Percentiles rank a stretch among this genome's conserved stretches.
Evolutionary conservation across 2,113 vertebrate genomes (phyloP).

Genomic region (Eurypyga helias): DNA sequence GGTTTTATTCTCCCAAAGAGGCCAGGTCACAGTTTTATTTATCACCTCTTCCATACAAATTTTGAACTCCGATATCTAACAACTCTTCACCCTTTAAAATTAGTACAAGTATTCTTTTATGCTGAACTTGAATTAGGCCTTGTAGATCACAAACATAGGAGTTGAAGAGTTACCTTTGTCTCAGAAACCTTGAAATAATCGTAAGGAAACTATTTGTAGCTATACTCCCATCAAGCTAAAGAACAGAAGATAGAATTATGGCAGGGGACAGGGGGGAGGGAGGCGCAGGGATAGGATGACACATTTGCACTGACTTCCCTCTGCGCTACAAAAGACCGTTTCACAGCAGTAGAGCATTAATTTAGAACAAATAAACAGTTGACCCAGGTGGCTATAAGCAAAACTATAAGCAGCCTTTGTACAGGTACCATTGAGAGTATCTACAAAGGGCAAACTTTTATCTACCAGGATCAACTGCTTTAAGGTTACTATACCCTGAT

Average conservation of each 20-base stretch:
- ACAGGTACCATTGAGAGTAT: background rate
- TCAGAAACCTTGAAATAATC: background rate
- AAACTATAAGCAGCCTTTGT: background rate
- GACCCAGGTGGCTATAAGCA: background rate
- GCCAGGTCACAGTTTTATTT: background rate
- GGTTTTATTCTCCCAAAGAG: background rate
- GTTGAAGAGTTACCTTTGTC: background rate
- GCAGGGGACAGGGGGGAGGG: too few species aligned
- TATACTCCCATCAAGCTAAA: background rate
- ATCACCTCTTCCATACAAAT: background rate
- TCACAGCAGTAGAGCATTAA: background rate
- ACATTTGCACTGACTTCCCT: background rate
- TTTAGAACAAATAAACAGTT: background rate
- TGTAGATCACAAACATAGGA: background rate
- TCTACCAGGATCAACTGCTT: background rate
- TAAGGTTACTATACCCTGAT: slow-evolving; percentile 67
- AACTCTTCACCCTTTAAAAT: background rate
- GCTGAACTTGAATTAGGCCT: background rate
- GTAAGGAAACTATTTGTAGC: background rate
- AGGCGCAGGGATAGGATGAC: rapidly evolving
- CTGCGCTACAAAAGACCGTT: background rate
- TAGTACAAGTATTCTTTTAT: background rate
- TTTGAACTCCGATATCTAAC: background rate
- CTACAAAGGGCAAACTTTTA: background rate
- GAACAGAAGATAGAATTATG: background rate